Percentiles rank a stretch among this genome's conserved stretches.
phyloP scores from a whole-genome alignment of 2,113 vertebrate genomes.

The Blennius ocellaris region DNA sequence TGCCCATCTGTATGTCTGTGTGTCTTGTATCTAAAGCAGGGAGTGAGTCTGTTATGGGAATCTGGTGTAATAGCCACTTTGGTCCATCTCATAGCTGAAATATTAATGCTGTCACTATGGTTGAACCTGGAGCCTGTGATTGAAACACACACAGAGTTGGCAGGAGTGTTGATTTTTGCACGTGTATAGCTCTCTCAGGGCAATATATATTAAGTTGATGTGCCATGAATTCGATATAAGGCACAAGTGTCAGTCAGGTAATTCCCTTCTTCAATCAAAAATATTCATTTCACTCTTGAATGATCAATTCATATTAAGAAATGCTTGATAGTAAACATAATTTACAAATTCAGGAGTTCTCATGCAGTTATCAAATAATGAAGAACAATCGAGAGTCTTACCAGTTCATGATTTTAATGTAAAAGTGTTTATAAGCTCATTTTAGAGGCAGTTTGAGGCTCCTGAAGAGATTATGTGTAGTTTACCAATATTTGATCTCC shows the following conservation, averaged over 20 bases:
- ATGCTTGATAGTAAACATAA: conserved; percentile 4
- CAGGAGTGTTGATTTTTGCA: background rate
- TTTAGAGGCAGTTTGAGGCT: too few species aligned
- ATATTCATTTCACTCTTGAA: conserved; percentile 10
- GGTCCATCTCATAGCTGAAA: conserved; percentile 70
- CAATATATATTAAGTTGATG: conserved; percentile 5
- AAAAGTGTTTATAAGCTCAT: too few species aligned
- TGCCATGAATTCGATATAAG: conserved; percentile 11
- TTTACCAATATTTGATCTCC: too few species aligned
- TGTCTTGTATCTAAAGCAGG: conserved; percentile 61
- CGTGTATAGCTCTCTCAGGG: background rate
- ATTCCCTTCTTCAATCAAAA: conserved; percentile 14
- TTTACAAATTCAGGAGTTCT: background rate
- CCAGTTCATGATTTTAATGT: too few species aligned
- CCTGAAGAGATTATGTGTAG: too few species aligned
- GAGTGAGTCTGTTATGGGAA: conserved; percentile 63
- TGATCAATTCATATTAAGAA: conserved; percentile 6
- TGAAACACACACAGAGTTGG: conserved; percentile 7
- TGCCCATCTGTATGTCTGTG: conserved; percentile 40
- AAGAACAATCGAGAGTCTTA: background rate
- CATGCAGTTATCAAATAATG: background rate
- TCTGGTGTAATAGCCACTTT: conserved; percentile 62
- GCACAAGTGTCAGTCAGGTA: conserved; percentile 3
- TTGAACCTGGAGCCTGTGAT: conserved; percentile 15
- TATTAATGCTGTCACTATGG: conserved; percentile 67